Base-by-base conservation (phyloP, 1,140 invertebrate genomes). In the Leucophenga varia region DNA sequence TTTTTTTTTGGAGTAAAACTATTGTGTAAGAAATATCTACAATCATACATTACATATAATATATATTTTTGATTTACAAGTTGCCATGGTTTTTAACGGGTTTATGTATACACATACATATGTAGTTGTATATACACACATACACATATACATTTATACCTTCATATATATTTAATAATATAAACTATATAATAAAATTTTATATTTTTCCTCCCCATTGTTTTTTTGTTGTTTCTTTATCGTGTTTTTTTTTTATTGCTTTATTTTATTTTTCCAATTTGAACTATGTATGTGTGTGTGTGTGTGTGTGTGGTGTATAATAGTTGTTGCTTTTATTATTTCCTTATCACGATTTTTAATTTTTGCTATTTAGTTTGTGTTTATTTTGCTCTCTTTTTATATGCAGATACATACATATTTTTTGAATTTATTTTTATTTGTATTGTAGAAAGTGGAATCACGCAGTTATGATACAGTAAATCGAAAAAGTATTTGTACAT, bases 291-390 rank as follows among this genome's bases (percentile, higher is more conserved):
- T n/a, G n/a, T n/a, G n/a, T n/a, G n/a, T n/a, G n/a, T n/a, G n/a
- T n/a, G n/a, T n/a, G n/a, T n/a, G n/a, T n/a, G n/a, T n/a, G n/a
- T n/a, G n/a, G n/a, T n/a, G n/a, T n/a, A n/a, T n/a, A n/a, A n/a
- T n/a, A n/a, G n/a, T n/a, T n/a, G n/a, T n/a, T n/a, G n/a, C n/a
- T n/a, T n/a, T n/a, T n/a, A n/a, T 57, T 56, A 51, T 59, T 55
- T 61, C 48, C 54, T 48, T 55, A 60, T 64, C 61, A 60, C 54
- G 54, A 52, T 59, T 49, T 47, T 60, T 60, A 64, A 64, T 60
- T 60, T 64, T 53, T 56, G 54, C 54, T 40, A 43, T 40, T 18
- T 44, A 43, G 34, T 25, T 39, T 55, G 32, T n/a, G n/a, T n/a
- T n/a, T n/a, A n/a, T n/a, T n/a, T n/a, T n/a, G n/a, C n/a, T n/a